phyloP scores from a whole-genome alignment of 2,888 invertebrate genomes.

The Buathra laborator region DNA sequence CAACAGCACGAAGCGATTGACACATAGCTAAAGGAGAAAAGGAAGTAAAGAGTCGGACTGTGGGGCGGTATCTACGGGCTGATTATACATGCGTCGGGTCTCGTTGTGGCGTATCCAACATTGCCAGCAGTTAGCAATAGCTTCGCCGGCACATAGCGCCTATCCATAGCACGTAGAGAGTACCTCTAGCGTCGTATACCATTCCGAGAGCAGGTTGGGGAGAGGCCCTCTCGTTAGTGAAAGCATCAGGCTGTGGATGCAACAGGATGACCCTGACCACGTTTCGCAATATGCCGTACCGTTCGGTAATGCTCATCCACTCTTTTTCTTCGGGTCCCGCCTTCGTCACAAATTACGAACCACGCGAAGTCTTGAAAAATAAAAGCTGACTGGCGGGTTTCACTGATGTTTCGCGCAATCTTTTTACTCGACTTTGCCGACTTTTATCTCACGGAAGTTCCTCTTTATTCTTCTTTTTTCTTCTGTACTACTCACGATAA shows the following conservation, averaged over 20 bases:
- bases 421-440: not conserved
- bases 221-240: conserved; percentile 72
- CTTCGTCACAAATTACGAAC: not conserved
- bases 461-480: not conserved
- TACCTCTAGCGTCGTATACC: not conserved
- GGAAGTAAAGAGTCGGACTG: not conserved
- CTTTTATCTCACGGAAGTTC: not conserved
- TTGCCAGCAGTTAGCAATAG: not conserved
- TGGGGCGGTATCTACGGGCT: not conserved
- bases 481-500: not conserved
- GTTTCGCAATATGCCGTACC: conserved; percentile 76
- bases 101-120: not conserved
- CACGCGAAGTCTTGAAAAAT: not conserved
- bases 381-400: not conserved
- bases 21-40: not conserved
- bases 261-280: conserved; percentile 83
- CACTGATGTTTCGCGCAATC: not conserved
- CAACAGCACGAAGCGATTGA: not conserved
- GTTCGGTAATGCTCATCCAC: conserved; percentile 58
- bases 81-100: not conserved
- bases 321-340: not conserved
- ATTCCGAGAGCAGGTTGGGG: not conserved
- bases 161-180: not conserved
- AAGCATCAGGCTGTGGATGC: conserved; percentile 75
- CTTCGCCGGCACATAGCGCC: not conserved